These are phyloP conservation scores for Epistrophella euchroma DNA, from an alignment of 2,888 invertebrate species.

Conservation along the genomic window DNA sequence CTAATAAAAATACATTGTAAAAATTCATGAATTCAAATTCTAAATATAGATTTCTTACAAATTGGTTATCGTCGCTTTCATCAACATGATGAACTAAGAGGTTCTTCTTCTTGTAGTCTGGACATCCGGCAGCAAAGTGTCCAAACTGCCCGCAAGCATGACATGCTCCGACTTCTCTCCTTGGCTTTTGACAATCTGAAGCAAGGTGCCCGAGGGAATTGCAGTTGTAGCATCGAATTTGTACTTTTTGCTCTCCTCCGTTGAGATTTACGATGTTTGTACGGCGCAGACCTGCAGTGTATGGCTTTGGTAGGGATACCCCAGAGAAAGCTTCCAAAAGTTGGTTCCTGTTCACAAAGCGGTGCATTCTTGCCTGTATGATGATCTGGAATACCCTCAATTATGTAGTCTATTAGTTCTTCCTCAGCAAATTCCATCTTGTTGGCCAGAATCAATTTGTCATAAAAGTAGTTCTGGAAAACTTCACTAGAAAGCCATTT, in stretches of 20 bases:
- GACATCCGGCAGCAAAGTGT: too few relatives aligned
- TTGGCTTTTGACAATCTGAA: too few relatives aligned
- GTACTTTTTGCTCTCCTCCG: not conserved
- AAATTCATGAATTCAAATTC: too few relatives aligned
- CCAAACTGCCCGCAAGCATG: too few relatives aligned
- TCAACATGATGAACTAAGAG: too few relatives aligned
- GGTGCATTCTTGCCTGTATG: not conserved
- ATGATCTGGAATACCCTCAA: not conserved
- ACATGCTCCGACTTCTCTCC: too few relatives aligned
- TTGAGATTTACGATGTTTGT: too few relatives aligned
- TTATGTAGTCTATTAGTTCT: not conserved
- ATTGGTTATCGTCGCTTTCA: too few relatives aligned
- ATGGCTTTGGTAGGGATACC: not conserved
- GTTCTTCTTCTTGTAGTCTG: too few relatives aligned
- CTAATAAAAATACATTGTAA: not conserved
- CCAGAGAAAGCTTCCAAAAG: not conserved
- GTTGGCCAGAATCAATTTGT: conserved; percentile 1
- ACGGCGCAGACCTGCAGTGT: not conserved
- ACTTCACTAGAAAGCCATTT: not conserved
- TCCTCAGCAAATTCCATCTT: not conserved
- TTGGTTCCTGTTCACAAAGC: not conserved
- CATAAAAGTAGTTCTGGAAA: not conserved
- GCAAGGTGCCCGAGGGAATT: too few relatives aligned
- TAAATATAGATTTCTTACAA: too few relatives aligned
- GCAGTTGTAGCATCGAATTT: not conserved